Conservation (phyloP, 2,888 invertebrate species). For the Epiblema foenella region DNA sequence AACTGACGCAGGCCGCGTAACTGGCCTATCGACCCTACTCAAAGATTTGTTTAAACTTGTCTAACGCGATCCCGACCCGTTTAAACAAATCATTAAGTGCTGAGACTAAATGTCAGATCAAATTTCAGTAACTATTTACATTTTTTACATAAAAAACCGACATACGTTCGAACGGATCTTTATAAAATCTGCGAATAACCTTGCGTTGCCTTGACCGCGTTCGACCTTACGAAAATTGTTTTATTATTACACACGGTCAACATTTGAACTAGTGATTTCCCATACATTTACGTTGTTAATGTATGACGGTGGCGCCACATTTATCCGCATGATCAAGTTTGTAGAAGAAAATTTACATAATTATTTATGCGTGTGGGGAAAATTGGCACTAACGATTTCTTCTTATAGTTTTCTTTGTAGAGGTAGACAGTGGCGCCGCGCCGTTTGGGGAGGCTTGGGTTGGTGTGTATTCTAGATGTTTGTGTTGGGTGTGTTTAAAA, state of each 20-base stretch:
- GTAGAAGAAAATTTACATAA: not conserved
- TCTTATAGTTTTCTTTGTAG: not conserved
- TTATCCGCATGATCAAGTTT: not conserved
- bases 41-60: too few relatives aligned
- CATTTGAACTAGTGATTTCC: slow-evolving; percentile 30
- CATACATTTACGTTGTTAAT: not conserved
- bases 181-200: slow-evolving; percentile 55
- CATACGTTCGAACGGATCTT: too few relatives aligned
- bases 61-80: too few relatives aligned
- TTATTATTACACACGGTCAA: slow-evolving; percentile 38
- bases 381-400: slow-evolving; percentile 34
- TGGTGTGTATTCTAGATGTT: slow-evolving; percentile 55
- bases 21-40: too few relatives aligned
- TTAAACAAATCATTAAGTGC: too few relatives aligned
- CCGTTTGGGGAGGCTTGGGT: not conserved
- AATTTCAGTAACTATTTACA: too few relatives aligned
- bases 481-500: too few relatives aligned
- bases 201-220: slow-evolving; percentile 66
- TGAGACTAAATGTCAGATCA: too few relatives aligned
- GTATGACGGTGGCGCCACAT: slow-evolving; percentile 10
- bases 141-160: too few relatives aligned
- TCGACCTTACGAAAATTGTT: slow-evolving; percentile 51
- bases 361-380: slow-evolving; percentile 40
- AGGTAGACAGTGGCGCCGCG: slow-evolving; percentile 19
- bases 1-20: too few relatives aligned